These are phyloP conservation scores for Prunella strophiata DNA, from an alignment of 2,797 vertebrate species.

Conservation along the genomic window DNA sequence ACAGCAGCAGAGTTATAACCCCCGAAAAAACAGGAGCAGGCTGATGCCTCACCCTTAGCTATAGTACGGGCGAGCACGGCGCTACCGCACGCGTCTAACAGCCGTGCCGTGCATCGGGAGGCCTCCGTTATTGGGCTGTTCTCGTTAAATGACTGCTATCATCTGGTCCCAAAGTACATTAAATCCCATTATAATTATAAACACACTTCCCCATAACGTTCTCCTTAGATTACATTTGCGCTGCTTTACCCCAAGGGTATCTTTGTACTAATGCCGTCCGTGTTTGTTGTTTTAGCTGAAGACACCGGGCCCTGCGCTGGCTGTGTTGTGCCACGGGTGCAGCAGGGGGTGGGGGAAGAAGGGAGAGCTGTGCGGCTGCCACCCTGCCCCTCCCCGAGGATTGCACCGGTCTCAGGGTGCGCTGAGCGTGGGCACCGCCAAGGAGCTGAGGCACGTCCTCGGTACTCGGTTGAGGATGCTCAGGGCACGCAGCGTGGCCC, in stretches of 20 bases:
- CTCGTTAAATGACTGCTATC: conserved; percentile 75
- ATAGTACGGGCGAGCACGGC: not conserved
- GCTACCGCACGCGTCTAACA: conserved; percentile 1
- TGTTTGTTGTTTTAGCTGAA: conserved; percentile 69
- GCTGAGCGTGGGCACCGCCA: rapidly evolving
- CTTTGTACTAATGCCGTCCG: conserved; percentile 73
- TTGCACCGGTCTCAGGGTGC: not conserved
- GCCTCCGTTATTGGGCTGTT: conserved; percentile 69
- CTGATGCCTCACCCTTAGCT: conserved; percentile 19
- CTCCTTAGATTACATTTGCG: conserved; percentile 73
- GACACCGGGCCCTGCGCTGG: conserved; percentile 43
- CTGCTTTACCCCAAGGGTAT: conserved; percentile 73
- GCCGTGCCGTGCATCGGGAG: conserved; percentile 23
- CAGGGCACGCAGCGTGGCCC: not conserved
- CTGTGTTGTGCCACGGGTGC: not conserved
- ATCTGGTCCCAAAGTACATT: conserved; percentile 79
- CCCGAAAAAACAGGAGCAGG: conserved; percentile 38
- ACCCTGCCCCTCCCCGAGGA: not conserved
- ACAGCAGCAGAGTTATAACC: conserved; percentile 15
- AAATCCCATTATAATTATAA: conserved; percentile 82
- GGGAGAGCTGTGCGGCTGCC: not conserved
- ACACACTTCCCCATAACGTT: conserved; percentile 76
- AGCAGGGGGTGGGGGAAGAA: not conserved
- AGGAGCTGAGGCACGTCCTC: no score
- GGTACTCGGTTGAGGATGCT: rapidly evolving